These are phyloP conservation scores for Molanna angustata DNA, from an alignment of 2,888 invertebrate genomes.

Conservation along the genomic window DNA sequence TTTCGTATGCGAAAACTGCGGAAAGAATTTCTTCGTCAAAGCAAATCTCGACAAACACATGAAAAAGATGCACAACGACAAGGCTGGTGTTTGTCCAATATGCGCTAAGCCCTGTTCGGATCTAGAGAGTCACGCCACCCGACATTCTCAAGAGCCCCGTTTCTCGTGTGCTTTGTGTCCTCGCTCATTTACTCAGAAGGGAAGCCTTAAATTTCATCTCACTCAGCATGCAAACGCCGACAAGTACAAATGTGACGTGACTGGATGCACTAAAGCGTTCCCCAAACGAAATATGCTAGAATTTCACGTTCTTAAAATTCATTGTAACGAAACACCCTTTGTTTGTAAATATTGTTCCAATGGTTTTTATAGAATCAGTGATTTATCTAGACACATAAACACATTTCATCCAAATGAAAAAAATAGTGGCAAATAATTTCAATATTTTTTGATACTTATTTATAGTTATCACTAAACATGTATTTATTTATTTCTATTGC, in stretches of 20 bases:
- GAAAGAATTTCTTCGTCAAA: constrained; percentile 52
- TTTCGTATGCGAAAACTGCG: constrained; percentile 45
- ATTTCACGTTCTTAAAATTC: constrained; percentile 27
- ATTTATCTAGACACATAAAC: constrained; percentile 44
- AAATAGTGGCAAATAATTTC: too few species aligned
- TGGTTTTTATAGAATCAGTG: constrained; percentile 48
- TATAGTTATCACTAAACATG: too few species aligned
- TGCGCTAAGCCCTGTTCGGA: constrained; percentile 39
- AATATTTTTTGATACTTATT: too few species aligned
- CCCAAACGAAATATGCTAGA: constrained; percentile 27
- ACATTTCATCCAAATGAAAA: constrained; percentile 18
- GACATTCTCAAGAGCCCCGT: constrained; percentile 47
- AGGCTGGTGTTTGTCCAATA: constrained; percentile 47
- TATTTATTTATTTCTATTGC: too few species aligned
- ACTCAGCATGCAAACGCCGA: constrained; percentile 19
- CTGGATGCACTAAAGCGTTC: constrained; percentile 24
- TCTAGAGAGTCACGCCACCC: constrained; percentile 54
- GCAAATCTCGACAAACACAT: constrained; percentile 57
- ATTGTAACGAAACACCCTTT: constrained; percentile 43
- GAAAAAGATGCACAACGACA: constrained; percentile 54
- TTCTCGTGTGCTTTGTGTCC: constrained; percentile 10
- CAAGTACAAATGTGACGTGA: constrained; percentile 25
- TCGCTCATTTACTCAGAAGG: constrained; percentile 9
- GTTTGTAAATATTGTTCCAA: constrained; percentile 47
- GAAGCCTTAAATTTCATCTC: constrained; percentile 10